Conservation (phyloP, 2,797 vertebrate genomes). For the Diplodus puntazzo region DNA sequence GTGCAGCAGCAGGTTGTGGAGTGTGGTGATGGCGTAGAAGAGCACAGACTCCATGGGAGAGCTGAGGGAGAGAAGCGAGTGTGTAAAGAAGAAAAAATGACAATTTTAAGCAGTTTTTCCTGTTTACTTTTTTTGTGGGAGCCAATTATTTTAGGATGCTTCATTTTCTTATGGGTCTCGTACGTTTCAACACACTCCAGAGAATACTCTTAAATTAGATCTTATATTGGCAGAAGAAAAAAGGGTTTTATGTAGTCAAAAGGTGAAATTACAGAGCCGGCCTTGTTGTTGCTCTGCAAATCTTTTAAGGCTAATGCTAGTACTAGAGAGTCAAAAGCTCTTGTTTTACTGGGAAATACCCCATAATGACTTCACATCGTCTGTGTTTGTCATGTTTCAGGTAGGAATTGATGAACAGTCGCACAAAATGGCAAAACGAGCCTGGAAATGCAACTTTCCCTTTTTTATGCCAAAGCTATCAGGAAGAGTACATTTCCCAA, state of each 20-base stretch:
- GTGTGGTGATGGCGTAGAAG: constrained; percentile 98
- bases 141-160: background rate
- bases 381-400: background rate
- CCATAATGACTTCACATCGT: background rate
- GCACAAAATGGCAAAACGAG: background rate
- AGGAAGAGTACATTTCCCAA: background rate
- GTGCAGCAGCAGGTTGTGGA: constrained; percentile 98
- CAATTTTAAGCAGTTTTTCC: background rate
- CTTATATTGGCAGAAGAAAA: background rate
- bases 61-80: constrained; percentile 74
- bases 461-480: background rate
- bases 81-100: background rate
- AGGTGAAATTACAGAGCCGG: background rate
- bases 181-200: background rate
- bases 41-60: constrained; percentile 97
- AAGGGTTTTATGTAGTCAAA: background rate
- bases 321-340: background rate
- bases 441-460: background rate
- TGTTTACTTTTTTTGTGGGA: background rate
- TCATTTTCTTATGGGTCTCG: background rate
- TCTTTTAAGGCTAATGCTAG: too few species aligned
- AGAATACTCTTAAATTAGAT: background rate
- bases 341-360: background rate
- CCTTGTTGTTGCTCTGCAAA: too few species aligned
- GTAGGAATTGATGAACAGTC: background rate